Conservation (phyloP, 2,797 vertebrate genomes). For the Chaetophractus vellerosus region DNA sequence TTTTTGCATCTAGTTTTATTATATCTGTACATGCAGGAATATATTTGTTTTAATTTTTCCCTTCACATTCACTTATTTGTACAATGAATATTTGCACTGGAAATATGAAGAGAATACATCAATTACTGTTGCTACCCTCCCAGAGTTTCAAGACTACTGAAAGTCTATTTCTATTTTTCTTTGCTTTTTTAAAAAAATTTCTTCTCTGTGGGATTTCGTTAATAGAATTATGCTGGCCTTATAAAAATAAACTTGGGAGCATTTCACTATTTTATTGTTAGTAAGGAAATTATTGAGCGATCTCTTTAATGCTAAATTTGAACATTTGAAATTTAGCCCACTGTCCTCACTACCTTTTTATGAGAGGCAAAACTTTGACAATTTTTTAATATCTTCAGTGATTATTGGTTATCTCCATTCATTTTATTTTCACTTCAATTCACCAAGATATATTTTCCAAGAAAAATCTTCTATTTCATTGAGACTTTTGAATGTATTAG, state of each 20-base stretch:
- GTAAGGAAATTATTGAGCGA: not conserved
- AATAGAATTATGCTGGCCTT: not conserved
- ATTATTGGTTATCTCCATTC: not conserved
- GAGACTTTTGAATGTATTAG: slow-evolving; percentile 2
- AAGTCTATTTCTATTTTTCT: not conserved
- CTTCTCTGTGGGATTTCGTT: not conserved
- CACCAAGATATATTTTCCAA: not conserved
- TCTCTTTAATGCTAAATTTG: not conserved
- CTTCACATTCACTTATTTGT: not conserved
- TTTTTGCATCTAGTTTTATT: not conserved
- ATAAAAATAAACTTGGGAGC: not conserved
- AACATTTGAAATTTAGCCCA: not conserved
- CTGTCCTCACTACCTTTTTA: not conserved
- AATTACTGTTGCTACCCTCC: not conserved
- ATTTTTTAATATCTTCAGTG: not conserved
- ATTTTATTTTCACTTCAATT: not conserved
- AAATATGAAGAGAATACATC: not conserved
- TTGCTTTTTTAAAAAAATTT: too few relatives aligned
- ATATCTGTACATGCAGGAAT: not conserved
- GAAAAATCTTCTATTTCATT: not conserved
- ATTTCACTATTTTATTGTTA: not conserved
- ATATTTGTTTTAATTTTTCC: not conserved
- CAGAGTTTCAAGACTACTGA: too few relatives aligned
- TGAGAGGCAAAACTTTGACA: not conserved
- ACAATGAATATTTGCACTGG: not conserved